Conservation (phyloP, 1,140 invertebrate genomes). For the Drosophila punjabiensis region DNA sequence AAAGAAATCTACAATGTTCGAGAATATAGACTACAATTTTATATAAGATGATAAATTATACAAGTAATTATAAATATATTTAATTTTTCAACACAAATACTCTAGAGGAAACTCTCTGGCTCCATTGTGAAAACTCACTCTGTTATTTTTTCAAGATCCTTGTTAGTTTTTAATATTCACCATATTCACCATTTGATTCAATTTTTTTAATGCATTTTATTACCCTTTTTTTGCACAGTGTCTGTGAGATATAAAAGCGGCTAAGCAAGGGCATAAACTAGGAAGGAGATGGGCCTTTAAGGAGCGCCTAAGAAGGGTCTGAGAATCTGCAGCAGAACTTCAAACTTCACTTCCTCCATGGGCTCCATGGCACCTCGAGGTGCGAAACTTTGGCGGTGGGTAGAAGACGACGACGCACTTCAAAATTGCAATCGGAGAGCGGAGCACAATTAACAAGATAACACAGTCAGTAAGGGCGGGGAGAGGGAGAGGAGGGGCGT, state of each 20-base stretch:
- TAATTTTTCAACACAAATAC: too few relatives aligned
- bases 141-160: not conserved
- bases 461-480: slow-evolving; percentile 24
- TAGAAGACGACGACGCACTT: slow-evolving; percentile 49
- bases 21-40: not conserved
- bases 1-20: not conserved
- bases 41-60: too few relatives aligned
- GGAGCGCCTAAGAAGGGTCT: not conserved
- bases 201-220: not conserved
- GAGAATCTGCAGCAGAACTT: slow-evolving; percentile 21
- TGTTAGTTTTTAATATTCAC: not conserved
- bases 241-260: not conserved
- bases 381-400: slow-evolving; percentile 60
- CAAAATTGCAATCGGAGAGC: slow-evolving; percentile 69
- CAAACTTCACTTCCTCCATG: slow-evolving; percentile 38
- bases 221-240: not conserved
- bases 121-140: not conserved
- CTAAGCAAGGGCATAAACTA: slow-evolving; percentile 11
- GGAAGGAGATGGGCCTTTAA: not conserved
- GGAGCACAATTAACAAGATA: slow-evolving; percentile 78
- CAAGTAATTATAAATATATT: too few relatives aligned
- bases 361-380: slow-evolving; percentile 48
- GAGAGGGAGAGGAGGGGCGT: slow-evolving; percentile 1
- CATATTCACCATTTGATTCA: too few relatives aligned
- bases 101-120: too few relatives aligned